Conservation (phyloP, 1,140 invertebrate species). For the Steinernema khuongi region DNA sequence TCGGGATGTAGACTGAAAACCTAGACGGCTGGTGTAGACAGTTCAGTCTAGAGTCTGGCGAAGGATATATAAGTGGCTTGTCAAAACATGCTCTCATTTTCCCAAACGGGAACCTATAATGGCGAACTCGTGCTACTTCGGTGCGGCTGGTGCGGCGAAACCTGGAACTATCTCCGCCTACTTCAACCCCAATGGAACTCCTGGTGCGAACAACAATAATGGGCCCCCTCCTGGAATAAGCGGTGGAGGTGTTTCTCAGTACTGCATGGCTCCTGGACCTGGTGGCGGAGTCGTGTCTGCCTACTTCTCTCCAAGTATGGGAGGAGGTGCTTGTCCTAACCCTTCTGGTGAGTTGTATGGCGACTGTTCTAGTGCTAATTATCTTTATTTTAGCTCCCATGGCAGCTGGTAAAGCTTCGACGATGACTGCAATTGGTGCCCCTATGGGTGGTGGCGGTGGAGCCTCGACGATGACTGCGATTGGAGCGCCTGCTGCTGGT, state of each 20-base stretch:
- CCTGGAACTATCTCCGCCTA: background rate
- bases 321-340: background rate
- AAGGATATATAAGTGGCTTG: background rate
- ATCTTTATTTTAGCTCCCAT: background rate
- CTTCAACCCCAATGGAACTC: background rate
- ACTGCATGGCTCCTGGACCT: slow-evolving; percentile 5
- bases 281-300: slow-evolving; percentile 10
- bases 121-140: background rate
- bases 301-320: slow-evolving; percentile 17
- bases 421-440: slow-evolving; percentile 60
- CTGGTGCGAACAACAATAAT: background rate
- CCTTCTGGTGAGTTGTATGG: background rate
- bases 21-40: too few relatives aligned
- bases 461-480: slow-evolving; percentile 23
- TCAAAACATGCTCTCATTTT: background rate
- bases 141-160: background rate
- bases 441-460: slow-evolving; percentile 4
- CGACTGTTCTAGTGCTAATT: too few relatives aligned
- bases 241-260: background rate
- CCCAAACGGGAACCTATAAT: background rate
- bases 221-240: background rate
- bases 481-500: slow-evolving; percentile 22
- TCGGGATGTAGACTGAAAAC: too few relatives aligned
- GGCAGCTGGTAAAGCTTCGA: background rate
- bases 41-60: background rate